A percentile compares a stretch with the other conserved stretches of the same genome.
Evolutionary conservation across 1,140 invertebrate genomes (phyloP).

Genomic region (Drosophila bifasciata): DNA sequence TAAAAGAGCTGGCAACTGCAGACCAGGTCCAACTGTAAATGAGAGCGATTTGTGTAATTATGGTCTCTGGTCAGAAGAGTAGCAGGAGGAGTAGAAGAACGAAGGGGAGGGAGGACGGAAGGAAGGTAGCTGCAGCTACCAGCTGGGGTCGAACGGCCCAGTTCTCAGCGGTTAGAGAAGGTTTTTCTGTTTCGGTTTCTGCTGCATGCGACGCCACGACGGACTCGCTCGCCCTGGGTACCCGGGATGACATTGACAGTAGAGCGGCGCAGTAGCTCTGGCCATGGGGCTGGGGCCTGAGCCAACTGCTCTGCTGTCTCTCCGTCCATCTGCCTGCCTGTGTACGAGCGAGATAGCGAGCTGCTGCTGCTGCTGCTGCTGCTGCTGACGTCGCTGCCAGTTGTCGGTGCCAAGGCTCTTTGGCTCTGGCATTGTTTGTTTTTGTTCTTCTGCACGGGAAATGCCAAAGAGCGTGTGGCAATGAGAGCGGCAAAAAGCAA

Average conservation of each 20-base stretch:
- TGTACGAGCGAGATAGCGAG: constrained; percentile 32
- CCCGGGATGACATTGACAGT: constrained; percentile 45
- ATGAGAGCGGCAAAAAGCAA: constrained; percentile 11
- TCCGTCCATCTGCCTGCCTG: background rate
- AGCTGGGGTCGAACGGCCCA: constrained; percentile 54
- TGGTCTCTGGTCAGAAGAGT: constrained; percentile 1
- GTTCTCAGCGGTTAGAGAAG: constrained; percentile 42
- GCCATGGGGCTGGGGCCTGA: constrained; percentile 32
- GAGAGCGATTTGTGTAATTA: constrained; percentile 54
- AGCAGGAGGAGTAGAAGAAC: constrained; percentile 3
- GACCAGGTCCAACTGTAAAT: constrained; percentile 29
- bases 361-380: constrained; percentile 38
- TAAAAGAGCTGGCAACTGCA: constrained; percentile 6
- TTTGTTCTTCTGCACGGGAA: constrained; percentile 64
- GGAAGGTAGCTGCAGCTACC: background rate
- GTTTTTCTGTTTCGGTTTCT: background rate
- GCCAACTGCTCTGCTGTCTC: constrained; percentile 22
- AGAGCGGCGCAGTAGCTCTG: constrained; percentile 19
- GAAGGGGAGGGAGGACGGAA: too few species aligned
- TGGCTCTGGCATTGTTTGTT: constrained; percentile 68
- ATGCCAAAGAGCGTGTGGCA: constrained; percentile 32
- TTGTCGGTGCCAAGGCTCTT: constrained; percentile 79
- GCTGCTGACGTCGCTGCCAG: constrained; percentile 51
- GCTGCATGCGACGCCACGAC: background rate
- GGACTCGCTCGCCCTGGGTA: constrained; percentile 31